Conservation (phyloP, 2,888 invertebrate species). For the Cosmia trapezina region DNA sequence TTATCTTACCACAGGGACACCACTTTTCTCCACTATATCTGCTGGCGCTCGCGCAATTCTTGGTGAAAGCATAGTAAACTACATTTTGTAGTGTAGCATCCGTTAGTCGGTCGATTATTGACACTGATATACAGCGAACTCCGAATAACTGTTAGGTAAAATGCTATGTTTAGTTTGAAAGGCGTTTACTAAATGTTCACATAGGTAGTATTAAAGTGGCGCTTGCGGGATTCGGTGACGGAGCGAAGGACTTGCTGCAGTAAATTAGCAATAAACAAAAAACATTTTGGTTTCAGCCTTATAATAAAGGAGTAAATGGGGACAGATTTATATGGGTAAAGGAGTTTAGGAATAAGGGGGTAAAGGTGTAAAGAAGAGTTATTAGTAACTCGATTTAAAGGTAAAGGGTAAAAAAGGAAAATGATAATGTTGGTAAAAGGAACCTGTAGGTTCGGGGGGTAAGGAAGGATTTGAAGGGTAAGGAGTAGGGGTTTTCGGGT, state of each 20-base stretch:
- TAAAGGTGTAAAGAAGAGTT: background rate
- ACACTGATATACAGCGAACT: too few relatives aligned
- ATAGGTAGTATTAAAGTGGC: too few relatives aligned
- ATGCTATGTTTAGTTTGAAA: background rate
- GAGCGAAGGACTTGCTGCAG: background rate
- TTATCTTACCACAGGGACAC: too few relatives aligned
- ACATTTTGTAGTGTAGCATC: background rate
- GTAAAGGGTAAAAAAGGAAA: background rate
- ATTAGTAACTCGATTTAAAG: background rate
- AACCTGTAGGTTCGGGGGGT: background rate
- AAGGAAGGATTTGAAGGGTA: background rate
- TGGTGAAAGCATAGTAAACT: background rate
- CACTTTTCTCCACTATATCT: too few relatives aligned
- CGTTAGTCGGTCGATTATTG: background rate
- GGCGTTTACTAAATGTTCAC: background rate
- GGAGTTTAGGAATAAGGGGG: background rate
- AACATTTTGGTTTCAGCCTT: background rate
- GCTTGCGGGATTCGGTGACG: background rate
- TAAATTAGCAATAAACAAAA: background rate
- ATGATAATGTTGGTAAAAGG: background rate
- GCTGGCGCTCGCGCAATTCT: too few relatives aligned
- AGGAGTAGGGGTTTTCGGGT: background rate
- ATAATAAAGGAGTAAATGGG: background rate
- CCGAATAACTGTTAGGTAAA: background rate
- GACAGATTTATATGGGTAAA: background rate